Evolutionary conservation across 2,888 invertebrate species (phyloP).

Genomic region (Melanchra persicariae): DNA sequence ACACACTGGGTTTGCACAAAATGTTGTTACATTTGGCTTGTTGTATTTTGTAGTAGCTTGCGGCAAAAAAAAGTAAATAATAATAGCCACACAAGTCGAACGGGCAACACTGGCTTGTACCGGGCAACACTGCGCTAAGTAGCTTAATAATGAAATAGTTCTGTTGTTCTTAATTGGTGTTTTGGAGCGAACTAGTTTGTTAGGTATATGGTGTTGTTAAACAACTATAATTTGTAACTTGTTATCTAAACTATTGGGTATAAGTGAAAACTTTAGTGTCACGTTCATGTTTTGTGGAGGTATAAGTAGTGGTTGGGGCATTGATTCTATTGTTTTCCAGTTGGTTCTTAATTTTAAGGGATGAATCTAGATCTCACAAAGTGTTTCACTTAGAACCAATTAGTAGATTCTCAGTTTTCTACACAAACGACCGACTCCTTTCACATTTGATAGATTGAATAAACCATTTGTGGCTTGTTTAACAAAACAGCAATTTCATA

Average conservation of each 20-base stretch:
- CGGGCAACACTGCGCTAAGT: slow-evolving; percentile 33
- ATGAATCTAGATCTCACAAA: background rate
- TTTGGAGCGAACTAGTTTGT: slow-evolving; percentile 13
- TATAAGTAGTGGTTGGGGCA: background rate
- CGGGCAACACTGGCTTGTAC: slow-evolving; percentile 19
- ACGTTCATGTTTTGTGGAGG: slow-evolving; percentile 15
- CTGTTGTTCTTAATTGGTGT: slow-evolving; percentile 36
- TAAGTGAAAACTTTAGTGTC: background rate
- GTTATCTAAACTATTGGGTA: slow-evolving; percentile 25
- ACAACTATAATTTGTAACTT: slow-evolving; percentile 20
- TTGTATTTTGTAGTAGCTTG: no score
- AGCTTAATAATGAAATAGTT: slow-evolving; percentile 46
- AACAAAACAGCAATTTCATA: no score
- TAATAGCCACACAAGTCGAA: background rate
- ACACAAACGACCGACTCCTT: no score
- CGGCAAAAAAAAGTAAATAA: no score
- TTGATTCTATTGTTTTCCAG: background rate
- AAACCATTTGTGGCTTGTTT: no score
- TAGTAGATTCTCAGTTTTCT: no score
- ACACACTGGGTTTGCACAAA: slow-evolving; percentile 27
- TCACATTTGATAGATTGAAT: no score
- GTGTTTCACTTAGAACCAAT: no score
- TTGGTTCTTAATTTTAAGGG: background rate
- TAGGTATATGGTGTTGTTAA: slow-evolving; percentile 6
- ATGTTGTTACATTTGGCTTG: background rate